Base-by-base conservation (phyloP, 1,140 invertebrate species). In the Uloborus diversus region DNA sequence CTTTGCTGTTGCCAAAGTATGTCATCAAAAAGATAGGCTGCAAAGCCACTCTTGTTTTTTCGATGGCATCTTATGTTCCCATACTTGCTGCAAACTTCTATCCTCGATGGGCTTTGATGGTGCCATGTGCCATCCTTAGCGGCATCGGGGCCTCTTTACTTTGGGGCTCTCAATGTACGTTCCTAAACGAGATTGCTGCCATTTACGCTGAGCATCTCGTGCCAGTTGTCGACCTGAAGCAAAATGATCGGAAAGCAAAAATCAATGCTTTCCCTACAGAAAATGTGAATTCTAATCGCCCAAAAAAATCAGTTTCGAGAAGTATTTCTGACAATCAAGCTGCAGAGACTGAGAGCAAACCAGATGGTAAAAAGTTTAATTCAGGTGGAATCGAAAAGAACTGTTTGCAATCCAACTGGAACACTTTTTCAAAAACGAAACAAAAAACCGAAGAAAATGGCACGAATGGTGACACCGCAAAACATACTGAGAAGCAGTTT, bases 121-220 rank as follows among this genome's bases (percentile, higher is more conserved):
- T 78, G 23, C 64, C 75, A 13, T 35, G 47, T 17, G 61, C 61
- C n/a, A 17, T 66, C 9, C 23, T 78, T 7, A 42, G 30, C 0
- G 75, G 75, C 7, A 17, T 65, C 4, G 75, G 61, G 14, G 75
- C 75, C 0, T 25, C 61, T 0, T 27, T 68, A 7, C 33, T 78
- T 4, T 78, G 75, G 75, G 61, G 47, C 1, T 25, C 75, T 17
- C 61, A 78, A 32, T 37, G 75, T 42, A 78, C 62, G 11, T 78
- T 66, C 17, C 59, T 66, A 20, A 78, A 78, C 23, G 62, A 78
- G 30, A 47, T 47, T 20, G n/a, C 47, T 3, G 17, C 37, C n/a
- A 25, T 66, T 11, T 78, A 53, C 28, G 32, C 17, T 2, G 9
- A 42, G 37, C n/a, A 17, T 17, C 17, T 42, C 37, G 37, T 42